These are phyloP conservation scores for Brachionus angularis DNA, from an alignment of 1,140 invertebrate genomes.

Conservation along the genomic window DNA sequence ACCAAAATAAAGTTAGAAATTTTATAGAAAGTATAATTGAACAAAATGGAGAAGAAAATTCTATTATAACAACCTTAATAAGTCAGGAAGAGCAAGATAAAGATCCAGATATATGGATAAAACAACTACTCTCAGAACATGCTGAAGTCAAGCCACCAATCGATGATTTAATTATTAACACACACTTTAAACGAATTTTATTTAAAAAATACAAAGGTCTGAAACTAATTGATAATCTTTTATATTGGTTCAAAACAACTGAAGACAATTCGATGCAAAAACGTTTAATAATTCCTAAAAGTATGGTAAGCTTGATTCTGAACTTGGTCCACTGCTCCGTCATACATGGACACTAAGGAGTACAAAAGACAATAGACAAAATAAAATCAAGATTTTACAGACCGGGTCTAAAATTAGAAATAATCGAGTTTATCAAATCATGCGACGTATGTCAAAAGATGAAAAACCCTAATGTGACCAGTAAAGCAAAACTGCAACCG, in stretches of 20 bases:
- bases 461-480: background rate
- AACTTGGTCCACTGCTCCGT: too few species aligned
- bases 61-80: background rate
- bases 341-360: constrained; percentile 5
- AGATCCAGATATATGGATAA: background rate
- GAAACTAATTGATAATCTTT: background rate
- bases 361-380: background rate
- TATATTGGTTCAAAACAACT: background rate
- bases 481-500: background rate
- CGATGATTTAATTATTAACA: background rate
- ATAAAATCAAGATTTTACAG: too few species aligned
- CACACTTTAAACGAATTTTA: background rate
- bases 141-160: background rate
- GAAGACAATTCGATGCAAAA: background rate
- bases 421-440: background rate
- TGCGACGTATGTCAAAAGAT: constrained; percentile 11
- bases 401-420: background rate
- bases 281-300: background rate
- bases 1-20: constrained; percentile 1
- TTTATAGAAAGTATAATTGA: background rate
- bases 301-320: constrained; percentile 41
- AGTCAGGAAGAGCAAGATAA: background rate
- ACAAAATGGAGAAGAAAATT: background rate
- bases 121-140: background rate
- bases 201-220: background rate